phyloP scores from a whole-genome alignment of 2,113 vertebrate genomes.

The Oryzias curvinotus region DNA sequence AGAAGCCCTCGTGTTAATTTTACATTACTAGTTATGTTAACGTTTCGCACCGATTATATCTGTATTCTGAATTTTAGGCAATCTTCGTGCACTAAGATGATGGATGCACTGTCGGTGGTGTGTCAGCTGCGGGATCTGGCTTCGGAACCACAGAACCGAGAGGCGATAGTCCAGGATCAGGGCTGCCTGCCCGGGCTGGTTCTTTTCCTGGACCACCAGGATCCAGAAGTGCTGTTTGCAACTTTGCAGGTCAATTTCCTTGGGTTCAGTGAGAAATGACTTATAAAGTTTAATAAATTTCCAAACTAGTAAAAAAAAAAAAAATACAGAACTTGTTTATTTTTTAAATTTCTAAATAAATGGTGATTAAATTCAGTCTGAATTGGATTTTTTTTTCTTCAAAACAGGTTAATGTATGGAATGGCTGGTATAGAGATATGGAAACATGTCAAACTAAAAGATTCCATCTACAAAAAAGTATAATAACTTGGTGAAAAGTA shows the following conservation, averaged over 20 bases:
- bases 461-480: too few relatives aligned
- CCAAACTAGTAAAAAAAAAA: too few relatives aligned
- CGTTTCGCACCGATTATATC: background rate
- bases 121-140: conserved; percentile 77
- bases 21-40: background rate
- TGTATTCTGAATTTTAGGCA: background rate
- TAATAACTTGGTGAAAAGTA: too few relatives aligned
- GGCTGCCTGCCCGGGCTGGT: conserved; percentile 78
- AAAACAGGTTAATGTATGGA: too few relatives aligned
- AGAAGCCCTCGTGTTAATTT: background rate
- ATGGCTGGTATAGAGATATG: too few relatives aligned
- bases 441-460: too few relatives aligned
- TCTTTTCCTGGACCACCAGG: conserved; percentile 77
- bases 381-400: too few relatives aligned
- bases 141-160: conserved; percentile 78
- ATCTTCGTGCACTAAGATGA: conserved; percentile 37
- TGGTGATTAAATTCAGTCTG: too few relatives aligned
- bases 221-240: conserved; percentile 66
- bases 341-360: too few relatives aligned
- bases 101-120: conserved; percentile 77
- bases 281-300: too few relatives aligned
- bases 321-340: too few relatives aligned
- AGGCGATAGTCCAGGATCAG: conserved; percentile 77
- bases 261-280: too few relatives aligned
- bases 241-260: conserved; percentile 69